Percentiles rank a stretch among this genome's conserved stretches.
phyloP scores from a whole-genome alignment of 1,140 invertebrate genomes.

The Dendrolimus punctatus region DNA sequence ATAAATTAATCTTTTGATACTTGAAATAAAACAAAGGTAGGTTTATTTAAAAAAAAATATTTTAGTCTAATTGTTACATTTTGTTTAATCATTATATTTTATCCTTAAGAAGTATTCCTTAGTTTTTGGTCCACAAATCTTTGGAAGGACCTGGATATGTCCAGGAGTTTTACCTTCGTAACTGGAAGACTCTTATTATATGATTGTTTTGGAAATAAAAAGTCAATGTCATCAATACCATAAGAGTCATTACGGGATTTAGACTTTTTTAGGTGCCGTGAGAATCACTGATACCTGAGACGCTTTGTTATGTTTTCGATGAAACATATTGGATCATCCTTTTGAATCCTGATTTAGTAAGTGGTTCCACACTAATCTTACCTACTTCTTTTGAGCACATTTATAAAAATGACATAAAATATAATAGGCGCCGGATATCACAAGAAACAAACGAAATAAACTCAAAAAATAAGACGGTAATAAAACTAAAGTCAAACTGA shows the following conservation, averaged over 20 bases:
- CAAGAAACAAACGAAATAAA: too few species aligned
- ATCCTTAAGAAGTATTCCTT: slow-evolving; percentile 16
- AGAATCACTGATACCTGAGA: slow-evolving; percentile 6
- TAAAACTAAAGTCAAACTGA: too few species aligned
- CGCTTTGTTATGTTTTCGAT: slow-evolving; percentile 7
- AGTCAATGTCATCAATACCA: background rate
- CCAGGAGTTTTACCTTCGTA: background rate
- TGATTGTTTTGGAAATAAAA: background rate
- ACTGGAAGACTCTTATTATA: background rate
- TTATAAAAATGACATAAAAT: too few species aligned
- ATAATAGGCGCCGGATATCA: too few species aligned
- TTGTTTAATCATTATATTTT: slow-evolving; percentile 2
- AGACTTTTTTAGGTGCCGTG: slow-evolving; percentile 1
- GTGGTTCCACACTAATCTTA: too few species aligned
- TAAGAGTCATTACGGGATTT: slow-evolving; percentile 1
- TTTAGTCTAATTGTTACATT: slow-evolving; percentile 4
- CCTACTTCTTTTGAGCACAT: too few species aligned
- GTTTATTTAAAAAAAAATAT: slow-evolving; percentile 11
- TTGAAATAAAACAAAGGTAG: slow-evolving; percentile 13
- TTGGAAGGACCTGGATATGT: slow-evolving; percentile 11
- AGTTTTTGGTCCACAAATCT: slow-evolving; percentile 17
- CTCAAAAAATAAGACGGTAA: too few species aligned
- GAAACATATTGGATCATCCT: too few species aligned
- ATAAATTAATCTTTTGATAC: slow-evolving; percentile 9
- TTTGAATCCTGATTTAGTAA: too few species aligned